These are phyloP conservation scores for Enteromius fasciolatus DNA, from an alignment of 2,797 vertebrate species.

Conservation along the genomic window DNA sequence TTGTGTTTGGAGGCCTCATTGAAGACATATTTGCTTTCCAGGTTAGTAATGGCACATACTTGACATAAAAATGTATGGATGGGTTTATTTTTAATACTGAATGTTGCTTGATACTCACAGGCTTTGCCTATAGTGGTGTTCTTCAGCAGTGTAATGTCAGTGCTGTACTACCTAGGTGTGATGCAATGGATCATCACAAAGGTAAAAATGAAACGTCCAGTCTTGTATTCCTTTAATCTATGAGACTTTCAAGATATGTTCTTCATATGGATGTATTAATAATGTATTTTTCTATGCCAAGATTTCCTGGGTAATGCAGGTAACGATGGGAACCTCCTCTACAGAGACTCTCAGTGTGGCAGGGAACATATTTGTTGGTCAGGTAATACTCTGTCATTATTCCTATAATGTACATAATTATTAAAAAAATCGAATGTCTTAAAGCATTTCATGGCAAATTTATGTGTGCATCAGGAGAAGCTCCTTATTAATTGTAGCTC, in stretches of 20 bases:
- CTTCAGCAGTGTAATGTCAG: slow-evolving; percentile 95
- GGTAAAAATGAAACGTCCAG: slow-evolving; percentile 72
- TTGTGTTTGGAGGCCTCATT: slow-evolving; percentile 89
- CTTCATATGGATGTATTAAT: slow-evolving; percentile 35
- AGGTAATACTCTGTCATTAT: slow-evolving; percentile 76
- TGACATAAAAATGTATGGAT: not conserved
- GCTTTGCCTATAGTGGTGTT: slow-evolving; percentile 91
- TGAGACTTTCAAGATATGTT: not conserved
- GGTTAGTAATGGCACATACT: slow-evolving; percentile 74
- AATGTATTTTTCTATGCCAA: slow-evolving; percentile 63
- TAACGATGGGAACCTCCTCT: slow-evolving; percentile 90
- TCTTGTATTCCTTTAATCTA: not conserved
- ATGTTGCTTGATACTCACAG: slow-evolving; percentile 68
- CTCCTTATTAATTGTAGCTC: not conserved
- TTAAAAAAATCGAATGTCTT: not conserved
- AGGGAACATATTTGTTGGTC: slow-evolving; percentile 96
- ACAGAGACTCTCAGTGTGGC: slow-evolving; percentile 94
- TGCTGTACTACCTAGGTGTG: slow-evolving; percentile 89
- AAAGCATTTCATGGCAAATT: not conserved
- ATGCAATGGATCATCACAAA: slow-evolving; percentile 97
- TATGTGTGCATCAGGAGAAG: not conserved
- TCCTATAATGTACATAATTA: not conserved
- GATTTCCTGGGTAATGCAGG: slow-evolving; percentile 94
- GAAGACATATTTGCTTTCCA: slow-evolving; percentile 88
- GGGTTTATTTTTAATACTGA: not conserved